phyloP scores from a whole-genome alignment of 2,888 invertebrate genomes.

The Sesia bembeciformis region DNA sequence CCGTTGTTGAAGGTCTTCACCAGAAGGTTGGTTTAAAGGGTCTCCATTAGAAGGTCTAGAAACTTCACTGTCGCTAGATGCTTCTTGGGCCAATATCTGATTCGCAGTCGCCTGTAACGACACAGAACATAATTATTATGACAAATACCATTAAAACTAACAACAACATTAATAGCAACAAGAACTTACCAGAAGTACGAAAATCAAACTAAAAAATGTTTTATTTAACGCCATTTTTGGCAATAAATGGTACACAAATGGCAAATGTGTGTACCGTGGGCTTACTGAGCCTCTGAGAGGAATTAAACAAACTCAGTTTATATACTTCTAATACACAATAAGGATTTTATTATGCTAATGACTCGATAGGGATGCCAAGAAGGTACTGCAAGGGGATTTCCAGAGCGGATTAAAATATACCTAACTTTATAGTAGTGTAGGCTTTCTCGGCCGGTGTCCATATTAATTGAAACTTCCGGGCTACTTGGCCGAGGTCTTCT shows the following conservation, averaged over 20 bases:
- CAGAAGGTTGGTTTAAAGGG: not conserved
- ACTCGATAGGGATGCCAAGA: conserved; percentile 5
- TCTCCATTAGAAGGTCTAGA: not conserved
- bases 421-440: too few species aligned
- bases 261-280: not conserved
- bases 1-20: not conserved
- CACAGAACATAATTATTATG: not conserved
- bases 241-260: not conserved
- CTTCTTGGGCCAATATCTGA: conserved; percentile 20
- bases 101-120: conserved; percentile 17
- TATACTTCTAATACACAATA: conserved; percentile 15
- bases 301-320: conserved; percentile 8
- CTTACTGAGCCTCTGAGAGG: not conserved
- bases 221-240: not conserved
- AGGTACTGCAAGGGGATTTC: not conserved
- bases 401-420: too few species aligned
- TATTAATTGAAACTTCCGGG: too few species aligned
- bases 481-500: too few species aligned
- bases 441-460: too few species aligned
- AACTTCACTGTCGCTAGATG: conserved; percentile 2
- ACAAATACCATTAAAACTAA: not conserved
- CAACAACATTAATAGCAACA: too few species aligned
- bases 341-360: conserved; percentile 4
- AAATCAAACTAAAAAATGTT: not conserved
- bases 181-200: not conserved